phyloP scores from a whole-genome alignment of 2,797 vertebrate species.

The Poeciliopsis infans region DNA sequence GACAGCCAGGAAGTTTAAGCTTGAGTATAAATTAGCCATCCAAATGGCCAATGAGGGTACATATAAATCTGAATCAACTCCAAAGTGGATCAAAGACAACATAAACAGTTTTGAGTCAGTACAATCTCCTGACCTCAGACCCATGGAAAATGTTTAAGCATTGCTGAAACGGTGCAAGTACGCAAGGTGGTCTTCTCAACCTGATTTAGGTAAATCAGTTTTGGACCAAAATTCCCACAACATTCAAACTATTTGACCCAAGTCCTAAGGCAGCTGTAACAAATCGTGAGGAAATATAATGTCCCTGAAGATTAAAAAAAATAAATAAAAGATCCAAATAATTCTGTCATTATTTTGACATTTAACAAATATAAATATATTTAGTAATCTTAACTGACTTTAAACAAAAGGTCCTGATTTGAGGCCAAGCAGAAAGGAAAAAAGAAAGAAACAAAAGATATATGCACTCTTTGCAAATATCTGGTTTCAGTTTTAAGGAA shows the following conservation, averaged over 20 bases:
- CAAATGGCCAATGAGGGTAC: background rate
- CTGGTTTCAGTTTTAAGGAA: background rate
- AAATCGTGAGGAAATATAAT: no score
- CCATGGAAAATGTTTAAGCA: background rate
- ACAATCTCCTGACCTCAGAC: background rate
- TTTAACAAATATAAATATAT: background rate
- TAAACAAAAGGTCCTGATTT: background rate
- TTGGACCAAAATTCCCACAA: background rate
- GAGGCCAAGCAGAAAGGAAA: background rate
- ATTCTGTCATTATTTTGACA: background rate
- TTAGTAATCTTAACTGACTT: background rate
- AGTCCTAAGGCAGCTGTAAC: background rate
- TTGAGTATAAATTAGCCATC: background rate
- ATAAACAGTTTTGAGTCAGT: background rate
- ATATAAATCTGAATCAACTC: background rate
- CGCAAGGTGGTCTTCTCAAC: background rate
- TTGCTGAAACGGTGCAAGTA: background rate
- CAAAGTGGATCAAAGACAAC: background rate
- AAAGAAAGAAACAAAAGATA: background rate
- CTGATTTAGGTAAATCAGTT: background rate
- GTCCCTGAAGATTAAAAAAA: background rate
- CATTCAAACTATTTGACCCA: background rate
- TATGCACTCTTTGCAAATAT: background rate
- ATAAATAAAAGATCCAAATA: background rate
- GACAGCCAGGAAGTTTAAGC: background rate